Percentiles rank a stretch among this genome's conserved stretches.
phyloP scores from a whole-genome alignment of 2,888 invertebrate genomes.

The Theretra japonica region DNA sequence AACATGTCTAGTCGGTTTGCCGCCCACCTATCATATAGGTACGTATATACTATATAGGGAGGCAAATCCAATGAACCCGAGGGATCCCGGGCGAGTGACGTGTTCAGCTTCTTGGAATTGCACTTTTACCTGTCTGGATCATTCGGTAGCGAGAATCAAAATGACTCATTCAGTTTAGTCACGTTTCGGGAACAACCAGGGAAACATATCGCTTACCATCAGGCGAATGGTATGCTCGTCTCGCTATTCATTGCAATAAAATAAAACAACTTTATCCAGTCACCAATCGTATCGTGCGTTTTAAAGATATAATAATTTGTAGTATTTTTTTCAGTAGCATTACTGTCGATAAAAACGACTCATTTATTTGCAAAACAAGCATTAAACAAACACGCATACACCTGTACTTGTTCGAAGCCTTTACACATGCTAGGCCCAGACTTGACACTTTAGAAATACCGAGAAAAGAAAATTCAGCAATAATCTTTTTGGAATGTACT shows the following conservation, averaged over 20 bases:
- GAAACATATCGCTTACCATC: no score
- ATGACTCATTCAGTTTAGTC: not conserved
- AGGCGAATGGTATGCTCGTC: no score
- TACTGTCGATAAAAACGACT: not conserved
- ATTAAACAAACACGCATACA: not conserved
- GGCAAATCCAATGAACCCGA: not conserved
- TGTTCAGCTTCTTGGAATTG: not conserved
- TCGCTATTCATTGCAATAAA: no score
- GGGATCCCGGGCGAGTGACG: not conserved
- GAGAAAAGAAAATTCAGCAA: slow-evolving; percentile 19
- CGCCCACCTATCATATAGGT: not conserved
- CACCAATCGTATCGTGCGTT: no score
- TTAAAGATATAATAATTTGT: no score
- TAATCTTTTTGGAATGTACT: slow-evolving; percentile 24
- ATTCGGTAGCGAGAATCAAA: not conserved
- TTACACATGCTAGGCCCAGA: not conserved
- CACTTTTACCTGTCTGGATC: not conserved
- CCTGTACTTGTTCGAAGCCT: slow-evolving; percentile 10
- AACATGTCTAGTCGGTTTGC: slow-evolving; percentile 18
- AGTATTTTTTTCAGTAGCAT: no score
- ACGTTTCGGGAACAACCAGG: not conserved
- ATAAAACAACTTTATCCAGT: no score
- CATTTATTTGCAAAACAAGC: not conserved
- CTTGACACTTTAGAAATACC: not conserved
- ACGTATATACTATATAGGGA: not conserved